A percentile compares a stretch with the other conserved stretches of the same genome.
These are phyloP conservation scores for Pyrrhura leucotis DNA, from an alignment of 2,797 vertebrate genomes.

Conservation along the genomic window DNA sequence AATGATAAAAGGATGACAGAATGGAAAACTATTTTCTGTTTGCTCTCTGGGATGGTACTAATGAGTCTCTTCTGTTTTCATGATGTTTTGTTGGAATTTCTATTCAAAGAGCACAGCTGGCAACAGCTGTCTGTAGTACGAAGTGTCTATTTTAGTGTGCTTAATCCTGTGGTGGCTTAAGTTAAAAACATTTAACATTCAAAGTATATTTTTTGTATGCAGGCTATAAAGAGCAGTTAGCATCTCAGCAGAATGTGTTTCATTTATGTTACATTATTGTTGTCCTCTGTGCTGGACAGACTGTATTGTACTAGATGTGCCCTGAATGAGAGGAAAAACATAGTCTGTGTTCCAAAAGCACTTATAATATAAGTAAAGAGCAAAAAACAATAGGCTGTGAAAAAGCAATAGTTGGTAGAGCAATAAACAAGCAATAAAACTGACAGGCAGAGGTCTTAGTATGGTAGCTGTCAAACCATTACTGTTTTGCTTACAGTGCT, in stretches of 20 bases:
- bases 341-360: background rate
- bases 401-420: background rate
- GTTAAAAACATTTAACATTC: background rate
- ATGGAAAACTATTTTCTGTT: background rate
- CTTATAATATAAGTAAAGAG: background rate
- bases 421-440: background rate
- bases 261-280: background rate
- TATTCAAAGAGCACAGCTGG: constrained; percentile 4
- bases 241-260: background rate
- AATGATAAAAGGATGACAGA: background rate
- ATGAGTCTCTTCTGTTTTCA: background rate
- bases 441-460: background rate
- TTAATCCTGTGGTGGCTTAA: background rate
- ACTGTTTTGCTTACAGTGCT: background rate
- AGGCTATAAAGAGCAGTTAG: background rate
- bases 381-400: background rate
- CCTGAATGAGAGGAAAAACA: background rate
- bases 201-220: background rate
- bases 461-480: background rate
- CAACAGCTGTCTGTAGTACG: background rate
- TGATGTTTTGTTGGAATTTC: background rate
- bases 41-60: background rate
- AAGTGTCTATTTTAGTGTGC: background rate
- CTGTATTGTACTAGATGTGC: background rate
- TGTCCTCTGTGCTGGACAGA: background rate